Conservation (phyloP, 2,888 invertebrate genomes). For the Odontocolon sp. region DNA sequence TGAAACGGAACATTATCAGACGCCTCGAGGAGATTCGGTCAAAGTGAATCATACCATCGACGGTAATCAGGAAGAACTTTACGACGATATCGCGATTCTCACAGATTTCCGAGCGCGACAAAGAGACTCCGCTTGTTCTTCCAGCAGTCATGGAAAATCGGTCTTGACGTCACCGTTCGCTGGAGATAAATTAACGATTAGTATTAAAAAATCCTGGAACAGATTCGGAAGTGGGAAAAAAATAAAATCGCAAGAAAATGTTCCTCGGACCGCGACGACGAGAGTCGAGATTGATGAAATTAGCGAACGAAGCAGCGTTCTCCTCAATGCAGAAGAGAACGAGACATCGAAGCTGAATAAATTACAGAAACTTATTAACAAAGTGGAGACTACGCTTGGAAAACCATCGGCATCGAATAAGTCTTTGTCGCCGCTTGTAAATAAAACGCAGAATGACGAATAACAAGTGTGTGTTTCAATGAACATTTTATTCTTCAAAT, state of each 20-base stretch:
- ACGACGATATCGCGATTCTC: constrained; percentile 75
- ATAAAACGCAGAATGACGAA: constrained; percentile 33
- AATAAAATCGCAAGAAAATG: not conserved
- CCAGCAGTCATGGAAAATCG: constrained; percentile 14
- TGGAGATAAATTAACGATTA: constrained; percentile 28
- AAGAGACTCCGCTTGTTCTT: constrained; percentile 58
- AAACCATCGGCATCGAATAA: constrained; percentile 52
- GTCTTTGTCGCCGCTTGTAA: constrained; percentile 19
- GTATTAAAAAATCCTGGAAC: constrained; percentile 70
- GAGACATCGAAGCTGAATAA: constrained; percentile 67
- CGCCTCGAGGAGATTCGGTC: constrained; percentile 64
- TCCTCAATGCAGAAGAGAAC: constrained; percentile 50
- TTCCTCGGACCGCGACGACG: constrained; percentile 15
- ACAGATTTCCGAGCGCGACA: constrained; percentile 70
- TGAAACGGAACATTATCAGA: constrained; percentile 73
- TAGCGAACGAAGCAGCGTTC: constrained; percentile 20
- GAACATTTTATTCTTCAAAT: constrained; percentile 18
- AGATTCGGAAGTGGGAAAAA: constrained; percentile 68
- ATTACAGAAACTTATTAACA: constrained; percentile 74
- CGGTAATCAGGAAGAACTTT: constrained; percentile 67
- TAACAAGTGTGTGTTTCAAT: not conserved
- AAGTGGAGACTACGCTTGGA: constrained; percentile 73
- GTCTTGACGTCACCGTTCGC: not conserved
- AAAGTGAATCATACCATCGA: constrained; percentile 16
- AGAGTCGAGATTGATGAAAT: constrained; percentile 41